Evolutionary conservation across 1,140 invertebrate genomes (phyloP), one percentile per base, ranked within the genome.

Genomic region (Halictus rubicundus): DNA sequence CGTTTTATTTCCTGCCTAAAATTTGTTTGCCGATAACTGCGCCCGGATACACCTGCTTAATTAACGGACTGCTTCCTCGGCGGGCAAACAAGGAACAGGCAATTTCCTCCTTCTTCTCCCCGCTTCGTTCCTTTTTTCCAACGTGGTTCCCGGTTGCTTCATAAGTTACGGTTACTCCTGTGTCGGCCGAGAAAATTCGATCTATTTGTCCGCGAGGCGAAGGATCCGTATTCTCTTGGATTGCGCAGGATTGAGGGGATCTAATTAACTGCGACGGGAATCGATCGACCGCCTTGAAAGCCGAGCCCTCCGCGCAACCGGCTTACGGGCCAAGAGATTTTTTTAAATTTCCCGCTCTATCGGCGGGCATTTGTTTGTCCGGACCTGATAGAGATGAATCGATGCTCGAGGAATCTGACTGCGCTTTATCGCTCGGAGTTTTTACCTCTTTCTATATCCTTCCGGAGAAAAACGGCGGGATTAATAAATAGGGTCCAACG

Each of bases 61-160:
- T 85, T 78, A 68, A 78, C 79, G 69, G 60, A 16, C n/a, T 32
- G 73, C 61, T 81, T 78, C 42, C 79, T 85, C 54, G 66, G 54
- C 27, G 59, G 59, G 54, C 54, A 70, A 70, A 57, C 79, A 52
- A 75, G 65, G 37, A 77, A 65, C 75, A 52, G 54, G 61, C 74
- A 54, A 81, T 85, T 32, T 57, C 19, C 25, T n/a, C 0, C 21
- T 25, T 0, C 14, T 16, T 23, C 49, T 37, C n/a, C 14, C 23
- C 16, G 42, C 7, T 54, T 46, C 42, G 42, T 12, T 46, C 14
- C 2, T 12, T 46, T 46, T 46, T 46, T 46, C 10, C 14, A 8
- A 8, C 4, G 32, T 32, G 32, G 32, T 32, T 14, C 42, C 42
- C 14, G 66, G 49, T 73, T 46, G 69, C 49, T 75, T 80, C 42